These are phyloP conservation scores for Psilopogon haemacephalus DNA, from an alignment of 2,113 vertebrate species.

Conservation along the genomic window DNA sequence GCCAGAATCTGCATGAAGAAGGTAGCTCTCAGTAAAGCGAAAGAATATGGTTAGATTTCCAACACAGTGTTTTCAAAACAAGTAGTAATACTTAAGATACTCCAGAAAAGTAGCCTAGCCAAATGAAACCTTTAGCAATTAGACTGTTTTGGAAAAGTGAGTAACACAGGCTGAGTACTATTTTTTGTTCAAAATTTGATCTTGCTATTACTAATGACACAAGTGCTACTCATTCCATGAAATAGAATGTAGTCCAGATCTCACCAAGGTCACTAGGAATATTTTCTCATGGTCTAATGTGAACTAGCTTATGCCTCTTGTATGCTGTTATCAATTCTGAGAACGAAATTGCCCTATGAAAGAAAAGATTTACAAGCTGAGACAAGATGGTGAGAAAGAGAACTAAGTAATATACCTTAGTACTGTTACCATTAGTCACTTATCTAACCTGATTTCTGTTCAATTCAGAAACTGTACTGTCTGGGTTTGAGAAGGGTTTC, in stretches of 20 bases:
- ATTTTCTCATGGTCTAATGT: background rate
- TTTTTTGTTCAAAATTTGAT: background rate
- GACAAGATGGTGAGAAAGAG: background rate
- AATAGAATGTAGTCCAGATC: background rate
- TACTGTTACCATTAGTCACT: background rate
- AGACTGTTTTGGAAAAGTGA: background rate
- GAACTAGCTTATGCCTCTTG: background rate
- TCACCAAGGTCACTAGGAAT: background rate
- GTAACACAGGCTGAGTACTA: background rate
- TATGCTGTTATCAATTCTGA: background rate
- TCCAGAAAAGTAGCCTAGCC: background rate
- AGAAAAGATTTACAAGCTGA: background rate
- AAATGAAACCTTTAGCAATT: background rate
- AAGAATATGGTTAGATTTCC: background rate
- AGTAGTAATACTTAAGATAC: background rate
- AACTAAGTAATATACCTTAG: background rate
- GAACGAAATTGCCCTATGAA: background rate
- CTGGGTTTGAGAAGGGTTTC: background rate
- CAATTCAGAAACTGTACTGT: background rate
- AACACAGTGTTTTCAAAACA: background rate
- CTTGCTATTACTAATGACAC: background rate
- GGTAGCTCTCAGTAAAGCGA: background rate
- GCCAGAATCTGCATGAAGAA: background rate
- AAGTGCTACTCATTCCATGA: background rate
- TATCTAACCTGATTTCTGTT: background rate